A percentile compares a stretch with the other conserved stretches of the same genome.
These are phyloP conservation scores for Pelodiscus sinensis DNA, from an alignment of 2,113 vertebrate species.

Conservation along the genomic window DNA sequence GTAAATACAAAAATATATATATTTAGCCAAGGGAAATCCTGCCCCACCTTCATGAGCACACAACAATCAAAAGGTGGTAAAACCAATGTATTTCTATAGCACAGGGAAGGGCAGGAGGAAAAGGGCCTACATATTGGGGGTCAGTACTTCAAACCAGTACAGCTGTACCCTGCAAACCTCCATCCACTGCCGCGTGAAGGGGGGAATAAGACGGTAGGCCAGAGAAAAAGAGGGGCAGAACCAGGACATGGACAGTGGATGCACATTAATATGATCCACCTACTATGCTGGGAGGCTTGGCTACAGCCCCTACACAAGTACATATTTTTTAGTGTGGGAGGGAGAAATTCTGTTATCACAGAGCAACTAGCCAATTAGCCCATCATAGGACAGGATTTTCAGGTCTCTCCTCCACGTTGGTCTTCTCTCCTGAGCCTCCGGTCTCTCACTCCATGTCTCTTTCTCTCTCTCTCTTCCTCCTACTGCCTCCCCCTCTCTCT, in stretches of 20 bases:
- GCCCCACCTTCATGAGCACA: neutral
- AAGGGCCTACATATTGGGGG: neutral
- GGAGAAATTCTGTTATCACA: neutral
- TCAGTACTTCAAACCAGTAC: neutral
- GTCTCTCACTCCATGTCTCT: too few relatives aligned
- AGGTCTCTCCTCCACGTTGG: too few relatives aligned
- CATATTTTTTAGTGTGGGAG: neutral
- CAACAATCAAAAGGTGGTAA: neutral
- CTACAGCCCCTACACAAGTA: neutral
- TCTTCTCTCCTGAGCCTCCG: too few relatives aligned
- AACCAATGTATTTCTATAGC: neutral
- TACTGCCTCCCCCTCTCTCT: too few relatives aligned
- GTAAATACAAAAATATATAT: neutral
- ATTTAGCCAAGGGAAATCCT: neutral
- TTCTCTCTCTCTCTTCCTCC: too few relatives aligned
- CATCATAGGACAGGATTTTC: too few relatives aligned
- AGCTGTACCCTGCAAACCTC: neutral
- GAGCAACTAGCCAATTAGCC: neutral
- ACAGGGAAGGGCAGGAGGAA: neutral
- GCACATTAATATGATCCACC: neutral
- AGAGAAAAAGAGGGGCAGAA: slow-evolving; percentile 23
- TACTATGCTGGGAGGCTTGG: neutral
- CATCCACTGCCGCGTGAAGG: neutral
- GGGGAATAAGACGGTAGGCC: neutral
- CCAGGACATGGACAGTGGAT: neutral